A percentile compares a stretch with the other conserved stretches of the same genome.
These are phyloP conservation scores for Branchinecta lynchi DNA, from an alignment of 1,140 invertebrate genomes.

Conservation along the genomic window DNA sequence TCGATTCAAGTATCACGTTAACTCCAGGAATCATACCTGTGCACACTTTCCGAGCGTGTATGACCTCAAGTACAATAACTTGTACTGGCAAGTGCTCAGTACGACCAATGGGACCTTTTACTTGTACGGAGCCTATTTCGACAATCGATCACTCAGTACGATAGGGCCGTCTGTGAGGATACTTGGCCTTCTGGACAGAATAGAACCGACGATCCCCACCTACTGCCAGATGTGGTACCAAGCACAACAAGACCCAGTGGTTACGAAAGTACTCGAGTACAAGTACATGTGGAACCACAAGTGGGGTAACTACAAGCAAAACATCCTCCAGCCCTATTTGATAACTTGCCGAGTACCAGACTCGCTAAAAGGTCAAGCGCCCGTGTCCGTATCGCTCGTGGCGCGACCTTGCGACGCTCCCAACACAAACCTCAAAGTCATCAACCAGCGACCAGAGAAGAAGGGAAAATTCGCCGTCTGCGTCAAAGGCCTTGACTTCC, in stretches of 20 bases:
- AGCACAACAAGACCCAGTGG: slow-evolving; percentile 54
- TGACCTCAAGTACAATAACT: slow-evolving; percentile 77
- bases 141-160: slow-evolving; percentile 53
- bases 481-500: slow-evolving; percentile 81
- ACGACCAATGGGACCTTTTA: slow-evolving; percentile 71
- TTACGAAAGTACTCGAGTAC: slow-evolving; percentile 60
- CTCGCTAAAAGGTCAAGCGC: slow-evolving; percentile 39
- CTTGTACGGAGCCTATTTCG: slow-evolving; percentile 74
- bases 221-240: slow-evolving; percentile 84
- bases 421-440: slow-evolving; percentile 70
- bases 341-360: slow-evolving; percentile 65
- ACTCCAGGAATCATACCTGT: slow-evolving; percentile 54
- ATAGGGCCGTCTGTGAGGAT: slow-evolving; percentile 65
- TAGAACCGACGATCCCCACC: slow-evolving; percentile 62
- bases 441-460: slow-evolving; percentile 52
- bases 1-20: slow-evolving; percentile 50
- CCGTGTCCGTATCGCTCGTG: slow-evolving; percentile 69
- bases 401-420: slow-evolving; percentile 66
- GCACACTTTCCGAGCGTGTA: slow-evolving; percentile 65
- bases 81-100: slow-evolving; percentile 47
- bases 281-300: slow-evolving; percentile 88
- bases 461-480: slow-evolving; percentile 80
- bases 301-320: slow-evolving; percentile 86
- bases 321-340: slow-evolving; percentile 76
- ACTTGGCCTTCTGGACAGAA: slow-evolving; percentile 76